Evolutionary conservation across 2,888 invertebrate species (phyloP), one percentile per base, ranked within the genome.

Genomic region (Eupithecia dodoneata): DNA sequence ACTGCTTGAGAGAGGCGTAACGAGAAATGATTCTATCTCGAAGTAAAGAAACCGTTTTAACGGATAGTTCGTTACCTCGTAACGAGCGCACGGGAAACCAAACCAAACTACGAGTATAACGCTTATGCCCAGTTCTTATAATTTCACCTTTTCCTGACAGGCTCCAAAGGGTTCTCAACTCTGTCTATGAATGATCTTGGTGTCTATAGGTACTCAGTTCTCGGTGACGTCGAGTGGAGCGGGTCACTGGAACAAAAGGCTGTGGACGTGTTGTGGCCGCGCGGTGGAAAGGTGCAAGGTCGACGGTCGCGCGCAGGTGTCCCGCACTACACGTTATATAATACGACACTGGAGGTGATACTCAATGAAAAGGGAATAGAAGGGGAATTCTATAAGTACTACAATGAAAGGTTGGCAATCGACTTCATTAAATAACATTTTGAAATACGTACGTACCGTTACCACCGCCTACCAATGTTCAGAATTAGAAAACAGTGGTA

Each of bases 231-330:
- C 55, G 18, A 18, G 55, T 9, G n/a, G 7, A 15, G 4, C 52
- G 52, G 52, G 63, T 41, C 63, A 30, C 63, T 65, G 10, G 69
- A 71, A 76, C 71, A 71, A 71, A 74, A 9, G 59, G n/a, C 59
- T 59, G 9, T 59, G 9, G 59, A 9, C 69, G 63, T 65, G 63
- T 72, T 65, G 72, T 74, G 69, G 75, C 55, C 52, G 75, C 30
- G 70, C 67, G 74, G 82, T 83, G 85, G 59, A 18, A 59, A 85
- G 85, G 86, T 86, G 87, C 85, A 84, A 86, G 88, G 86, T 87
- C 89, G 85, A 81, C 85, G 86, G 82, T 80, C 84, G 86, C 85
- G 84, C 86, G 52, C 52, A 84, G 83, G 83, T 83, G 80, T 71
- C 47, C 72, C 71, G 67, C 47, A 55, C 7, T 74, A 18, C 59